These are phyloP conservation scores for Pimephales promelas DNA, from an alignment of 2,113 vertebrate genomes.

Conservation along the genomic window DNA sequence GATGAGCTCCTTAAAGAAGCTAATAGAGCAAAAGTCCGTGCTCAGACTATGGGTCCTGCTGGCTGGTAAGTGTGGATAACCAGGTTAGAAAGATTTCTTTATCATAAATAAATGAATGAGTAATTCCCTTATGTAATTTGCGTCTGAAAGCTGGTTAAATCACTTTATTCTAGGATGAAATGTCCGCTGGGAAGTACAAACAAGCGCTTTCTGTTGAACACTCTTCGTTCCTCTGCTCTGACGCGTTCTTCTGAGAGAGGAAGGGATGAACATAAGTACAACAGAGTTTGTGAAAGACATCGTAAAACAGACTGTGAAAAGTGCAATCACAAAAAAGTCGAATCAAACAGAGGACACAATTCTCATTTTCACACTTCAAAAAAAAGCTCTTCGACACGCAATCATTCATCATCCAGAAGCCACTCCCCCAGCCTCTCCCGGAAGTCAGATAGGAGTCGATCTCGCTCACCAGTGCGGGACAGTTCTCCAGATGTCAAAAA, in stretches of 20 bases:
- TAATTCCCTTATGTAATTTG: slow-evolving; percentile 3
- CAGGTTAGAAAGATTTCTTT: neutral
- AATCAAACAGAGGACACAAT: slow-evolving; percentile 49
- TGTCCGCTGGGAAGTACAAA: slow-evolving; percentile 92
- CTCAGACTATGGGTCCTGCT: slow-evolving; percentile 96
- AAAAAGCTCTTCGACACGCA: slow-evolving; percentile 31
- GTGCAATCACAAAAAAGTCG: slow-evolving; percentile 51
- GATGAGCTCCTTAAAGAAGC: slow-evolving; percentile 95
- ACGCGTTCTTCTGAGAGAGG: slow-evolving; percentile 57
- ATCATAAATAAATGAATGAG: neutral
- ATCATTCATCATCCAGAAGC: slow-evolving; percentile 23
- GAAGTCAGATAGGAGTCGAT: slow-evolving; percentile 47
- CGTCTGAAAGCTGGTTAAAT: slow-evolving; percentile 33
- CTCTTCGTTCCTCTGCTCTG: slow-evolving; percentile 86
- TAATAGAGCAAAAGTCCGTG: slow-evolving; percentile 88
- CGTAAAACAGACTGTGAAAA: slow-evolving; percentile 54
- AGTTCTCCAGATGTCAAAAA: slow-evolving; percentile 2
- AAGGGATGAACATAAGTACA: slow-evolving; percentile 52
- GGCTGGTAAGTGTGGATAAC: slow-evolving; percentile 85
- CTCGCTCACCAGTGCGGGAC: slow-evolving; percentile 49
- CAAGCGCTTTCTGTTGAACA: slow-evolving; percentile 96
- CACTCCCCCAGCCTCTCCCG: neutral
- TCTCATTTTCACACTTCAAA: slow-evolving; percentile 40
- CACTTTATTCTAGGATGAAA: slow-evolving; percentile 85
- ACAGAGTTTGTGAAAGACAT: slow-evolving; percentile 52